Evolutionary conservation across 2,797 vertebrate species (phyloP).

Genomic region (Gouania willdenowi): DNA sequence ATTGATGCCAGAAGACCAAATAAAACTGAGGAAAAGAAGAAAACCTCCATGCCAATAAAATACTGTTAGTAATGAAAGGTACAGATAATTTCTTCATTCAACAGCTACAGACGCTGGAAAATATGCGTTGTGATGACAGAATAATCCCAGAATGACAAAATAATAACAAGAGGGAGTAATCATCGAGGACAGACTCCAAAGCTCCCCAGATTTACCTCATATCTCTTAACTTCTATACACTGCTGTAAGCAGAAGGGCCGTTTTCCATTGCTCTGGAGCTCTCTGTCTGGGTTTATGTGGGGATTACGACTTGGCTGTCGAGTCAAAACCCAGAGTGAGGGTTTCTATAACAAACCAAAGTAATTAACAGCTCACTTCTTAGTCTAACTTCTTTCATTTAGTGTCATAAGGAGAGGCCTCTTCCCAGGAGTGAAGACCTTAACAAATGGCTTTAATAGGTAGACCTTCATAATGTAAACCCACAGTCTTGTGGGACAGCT

Average conservation of each 20-base stretch:
- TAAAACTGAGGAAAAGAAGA: conserved; percentile 21
- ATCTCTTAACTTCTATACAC: conserved; percentile 55
- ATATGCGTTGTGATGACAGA: conserved; percentile 61
- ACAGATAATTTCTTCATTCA: conserved; percentile 49
- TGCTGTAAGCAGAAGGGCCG: conserved; percentile 44
- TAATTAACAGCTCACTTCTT: conserved; percentile 71
- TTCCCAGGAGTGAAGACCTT: conserved; percentile 70
- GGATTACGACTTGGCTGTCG: conserved; percentile 60
- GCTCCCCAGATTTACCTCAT: conserved; percentile 43
- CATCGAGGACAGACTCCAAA: conserved; percentile 53
- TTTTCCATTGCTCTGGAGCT: conserved; percentile 49
- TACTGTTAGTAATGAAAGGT: conserved; percentile 34
- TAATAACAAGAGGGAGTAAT: conserved; percentile 61
- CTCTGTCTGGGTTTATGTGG: conserved; percentile 50
- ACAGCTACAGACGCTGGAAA: conserved; percentile 57
- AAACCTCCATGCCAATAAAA: conserved; percentile 21
- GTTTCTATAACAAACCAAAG: conserved; percentile 66
- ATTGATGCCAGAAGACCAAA: conserved; percentile 15
- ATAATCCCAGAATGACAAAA: conserved; percentile 69
- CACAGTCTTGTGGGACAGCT: conserved; percentile 67
- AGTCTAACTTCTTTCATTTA: conserved; percentile 60
- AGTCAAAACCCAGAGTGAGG: conserved; percentile 51
- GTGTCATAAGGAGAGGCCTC: conserved; percentile 58
- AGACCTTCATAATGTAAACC: conserved; percentile 74
- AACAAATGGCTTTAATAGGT: conserved; percentile 82